phyloP scores from a whole-genome alignment of 2,888 invertebrate species.

The Drosophila putrida region DNA sequence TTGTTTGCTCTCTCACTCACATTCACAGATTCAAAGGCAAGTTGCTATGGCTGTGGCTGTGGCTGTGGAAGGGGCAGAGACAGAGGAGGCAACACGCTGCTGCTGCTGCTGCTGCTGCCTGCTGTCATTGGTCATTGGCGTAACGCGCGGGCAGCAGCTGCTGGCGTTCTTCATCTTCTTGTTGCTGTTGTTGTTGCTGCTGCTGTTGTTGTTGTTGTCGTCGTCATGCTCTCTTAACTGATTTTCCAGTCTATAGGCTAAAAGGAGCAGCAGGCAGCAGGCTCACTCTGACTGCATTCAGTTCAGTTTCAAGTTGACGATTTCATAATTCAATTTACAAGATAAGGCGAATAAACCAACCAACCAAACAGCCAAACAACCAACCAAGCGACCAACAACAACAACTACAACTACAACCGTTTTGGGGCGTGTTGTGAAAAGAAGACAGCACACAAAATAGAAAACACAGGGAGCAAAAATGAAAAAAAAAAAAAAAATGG shows the following conservation, averaged over 20 bases:
- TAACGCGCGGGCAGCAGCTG: conserved; percentile 69
- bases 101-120: conserved; percentile 58
- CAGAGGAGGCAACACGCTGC: conserved; percentile 46
- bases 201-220: conserved; percentile 38
- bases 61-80: conserved; percentile 14
- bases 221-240: conserved; percentile 81
- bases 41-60: conserved; percentile 22
- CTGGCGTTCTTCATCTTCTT: conserved; percentile 39
- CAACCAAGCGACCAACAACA: conserved; percentile 50
- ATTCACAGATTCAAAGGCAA: conserved; percentile 35
- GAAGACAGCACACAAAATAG: conserved; percentile 45
- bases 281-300: conserved; percentile 62
- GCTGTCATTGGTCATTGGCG: conserved; percentile 76
- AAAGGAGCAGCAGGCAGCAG: conserved; percentile 74
- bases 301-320: conserved; percentile 82
- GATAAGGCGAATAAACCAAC: conserved; percentile 74
- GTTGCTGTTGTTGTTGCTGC: conserved; percentile 16
- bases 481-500: conserved; percentile 25
- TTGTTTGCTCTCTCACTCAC: conserved; percentile 70
- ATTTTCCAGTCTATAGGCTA: conserved; percentile 74
- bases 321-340: conserved; percentile 84
- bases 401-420: conserved; percentile 38
- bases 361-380: conserved; percentile 42
- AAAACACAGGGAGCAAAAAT: conserved; percentile 29
- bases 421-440: conserved; percentile 74